phyloP scores from a whole-genome alignment of 2,113 vertebrate species.

The Cygnus atratus region DNA sequence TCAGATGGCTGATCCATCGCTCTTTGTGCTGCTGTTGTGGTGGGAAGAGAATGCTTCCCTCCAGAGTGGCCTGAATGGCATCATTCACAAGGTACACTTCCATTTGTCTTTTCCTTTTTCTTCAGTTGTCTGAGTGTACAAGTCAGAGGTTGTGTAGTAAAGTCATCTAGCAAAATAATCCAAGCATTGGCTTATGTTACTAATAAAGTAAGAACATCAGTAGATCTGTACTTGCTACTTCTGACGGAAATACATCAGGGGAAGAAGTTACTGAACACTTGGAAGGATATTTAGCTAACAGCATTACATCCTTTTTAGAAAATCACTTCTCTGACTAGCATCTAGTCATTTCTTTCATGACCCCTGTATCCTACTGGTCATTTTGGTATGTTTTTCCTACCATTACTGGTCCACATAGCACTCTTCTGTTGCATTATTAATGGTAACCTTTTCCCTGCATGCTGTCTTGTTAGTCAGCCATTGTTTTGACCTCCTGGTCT shows the following conservation, averaged over 20 bases:
- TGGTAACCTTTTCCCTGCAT: constrained; percentile 44
- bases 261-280: not conserved
- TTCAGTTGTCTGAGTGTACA: not conserved
- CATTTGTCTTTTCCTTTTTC: not conserved
- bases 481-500: constrained; percentile 37
- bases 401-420: constrained; percentile 2
- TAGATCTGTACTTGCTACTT: not conserved
- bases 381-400: constrained; percentile 26
- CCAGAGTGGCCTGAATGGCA: not conserved
- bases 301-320: not conserved
- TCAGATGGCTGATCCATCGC: not conserved
- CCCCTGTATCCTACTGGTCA: not conserved
- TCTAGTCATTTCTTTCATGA: not conserved
- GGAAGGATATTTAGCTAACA: not conserved
- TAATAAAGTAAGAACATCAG: not conserved
- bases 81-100: not conserved
- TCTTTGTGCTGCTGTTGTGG: not conserved
- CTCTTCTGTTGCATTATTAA: constrained; percentile 66
- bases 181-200: not conserved
- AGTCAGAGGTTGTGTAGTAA: not conserved
- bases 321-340: not conserved
- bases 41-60: not conserved
- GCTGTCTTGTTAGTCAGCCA: constrained; percentile 54
- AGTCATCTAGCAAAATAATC: not conserved
- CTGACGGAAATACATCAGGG: not conserved